A percentile compares a stretch with the other conserved stretches of the same genome.
phyloP scores from a whole-genome alignment of 2,888 invertebrate genomes.

The Rotaria socialis region DNA sequence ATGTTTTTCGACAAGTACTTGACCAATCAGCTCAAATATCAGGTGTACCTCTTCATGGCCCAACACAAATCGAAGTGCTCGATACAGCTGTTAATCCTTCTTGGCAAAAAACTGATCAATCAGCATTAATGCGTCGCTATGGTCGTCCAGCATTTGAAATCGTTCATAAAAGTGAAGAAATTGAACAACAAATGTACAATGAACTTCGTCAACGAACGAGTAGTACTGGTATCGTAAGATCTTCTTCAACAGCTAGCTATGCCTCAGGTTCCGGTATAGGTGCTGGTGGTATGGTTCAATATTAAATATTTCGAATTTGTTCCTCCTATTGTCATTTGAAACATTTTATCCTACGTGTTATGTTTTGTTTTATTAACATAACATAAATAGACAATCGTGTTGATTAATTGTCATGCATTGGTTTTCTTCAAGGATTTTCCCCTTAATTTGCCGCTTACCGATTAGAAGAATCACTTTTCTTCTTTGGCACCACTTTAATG shows the following conservation, averaged over 20 bases:
- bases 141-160: constrained; percentile 24
- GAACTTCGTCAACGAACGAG: neutral
- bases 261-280: neutral
- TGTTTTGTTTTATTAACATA: neutral
- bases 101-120: constrained; percentile 30
- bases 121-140: constrained; percentile 9
- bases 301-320: neutral
- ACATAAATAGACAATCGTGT: neutral
- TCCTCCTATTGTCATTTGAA: neutral
- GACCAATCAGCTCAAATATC: neutral
- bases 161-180: neutral
- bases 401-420: neutral
- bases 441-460: neutral
- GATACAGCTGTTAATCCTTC: neutral
- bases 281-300: neutral
- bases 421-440: neutral
- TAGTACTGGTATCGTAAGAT: neutral
- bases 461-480: constrained; percentile 10
- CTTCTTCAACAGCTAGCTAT: neutral
- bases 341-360: neutral
- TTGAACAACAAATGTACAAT: neutral
- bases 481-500: neutral
- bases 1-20: neutral
- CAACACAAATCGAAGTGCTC: neutral
- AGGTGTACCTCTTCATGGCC: neutral